Evolutionary conservation across 2,888 invertebrate genomes (phyloP).

Genomic region (Aleiodes alternator): DNA sequence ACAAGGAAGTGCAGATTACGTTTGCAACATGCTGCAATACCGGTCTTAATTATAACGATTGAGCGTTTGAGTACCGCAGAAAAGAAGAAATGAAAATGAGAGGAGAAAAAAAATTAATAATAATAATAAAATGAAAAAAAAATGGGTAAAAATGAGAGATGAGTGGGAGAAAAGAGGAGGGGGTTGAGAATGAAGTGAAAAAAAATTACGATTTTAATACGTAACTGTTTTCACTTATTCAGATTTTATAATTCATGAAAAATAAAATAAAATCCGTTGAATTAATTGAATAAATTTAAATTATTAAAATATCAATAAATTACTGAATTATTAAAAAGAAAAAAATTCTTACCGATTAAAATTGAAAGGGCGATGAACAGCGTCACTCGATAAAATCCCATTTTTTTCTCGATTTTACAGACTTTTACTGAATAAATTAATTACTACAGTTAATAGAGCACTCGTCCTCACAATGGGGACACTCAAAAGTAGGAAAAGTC

Average conservation of each 20-base stretch:
- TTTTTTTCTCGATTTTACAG: slow-evolving; percentile 41
- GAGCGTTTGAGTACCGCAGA: slow-evolving; percentile 17
- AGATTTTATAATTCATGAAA: background rate
- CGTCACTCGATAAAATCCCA: slow-evolving; percentile 57
- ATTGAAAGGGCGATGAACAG: slow-evolving; percentile 56
- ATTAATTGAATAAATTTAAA: no score
- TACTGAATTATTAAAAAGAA: background rate
- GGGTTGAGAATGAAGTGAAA: background rate
- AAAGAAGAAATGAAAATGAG: slow-evolving; percentile 8
- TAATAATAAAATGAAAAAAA: background rate
- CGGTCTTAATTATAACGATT: slow-evolving; percentile 14
- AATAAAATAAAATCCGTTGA: no score
- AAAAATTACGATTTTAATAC: background rate
- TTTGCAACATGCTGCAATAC: slow-evolving; percentile 14
- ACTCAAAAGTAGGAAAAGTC: background rate
- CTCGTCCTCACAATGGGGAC: slow-evolving; percentile 29
- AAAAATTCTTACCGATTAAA: slow-evolving; percentile 55
- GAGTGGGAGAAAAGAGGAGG: no score
- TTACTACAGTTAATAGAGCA: background rate
- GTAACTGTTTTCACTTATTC: slow-evolving; percentile 52
- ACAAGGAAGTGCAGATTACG: slow-evolving; percentile 10
- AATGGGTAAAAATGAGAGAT: slow-evolving; percentile 12
- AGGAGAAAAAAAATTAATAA: background rate
- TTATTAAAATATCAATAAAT: background rate
- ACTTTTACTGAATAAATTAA: background rate